phyloP scores from a whole-genome alignment of 2,888 invertebrate species.

The Meandrusa payeni region DNA sequence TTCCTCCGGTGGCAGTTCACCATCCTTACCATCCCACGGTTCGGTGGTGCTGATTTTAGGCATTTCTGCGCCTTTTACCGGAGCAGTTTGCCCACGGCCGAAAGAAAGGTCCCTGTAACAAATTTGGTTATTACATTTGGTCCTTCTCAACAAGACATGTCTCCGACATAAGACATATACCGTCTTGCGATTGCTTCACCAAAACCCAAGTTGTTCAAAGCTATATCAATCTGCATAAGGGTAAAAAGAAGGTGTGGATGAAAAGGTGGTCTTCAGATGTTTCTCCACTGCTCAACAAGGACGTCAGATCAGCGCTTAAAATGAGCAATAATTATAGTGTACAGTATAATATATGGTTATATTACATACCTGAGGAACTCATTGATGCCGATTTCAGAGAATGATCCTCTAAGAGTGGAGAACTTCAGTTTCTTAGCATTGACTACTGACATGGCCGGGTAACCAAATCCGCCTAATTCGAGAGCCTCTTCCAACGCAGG shows the following conservation, averaged over 20 bases:
- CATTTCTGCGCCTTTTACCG: slow-evolving; percentile 90
- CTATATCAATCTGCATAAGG: no score
- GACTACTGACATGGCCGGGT: slow-evolving; percentile 98
- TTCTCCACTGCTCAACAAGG: no score
- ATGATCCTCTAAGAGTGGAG: slow-evolving; percentile 95
- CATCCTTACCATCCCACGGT: slow-evolving; percentile 98
- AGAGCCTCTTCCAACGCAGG: slow-evolving; percentile 90
- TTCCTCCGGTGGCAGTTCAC: slow-evolving; percentile 90
- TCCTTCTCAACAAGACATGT: no score
- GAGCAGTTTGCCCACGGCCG: slow-evolving; percentile 95
- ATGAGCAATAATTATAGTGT: no score
- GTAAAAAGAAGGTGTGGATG: no score
- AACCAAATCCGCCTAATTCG: slow-evolving; percentile 98
- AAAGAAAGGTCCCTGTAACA: slow-evolving; percentile 90
- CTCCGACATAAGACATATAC: no score
- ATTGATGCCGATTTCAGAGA: slow-evolving; percentile 96
- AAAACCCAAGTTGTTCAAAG: no score
- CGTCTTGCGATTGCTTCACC: no score
- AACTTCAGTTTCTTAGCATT: slow-evolving; percentile 98
- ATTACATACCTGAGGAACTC: slow-evolving; percentile 89
- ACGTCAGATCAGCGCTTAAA: no score
- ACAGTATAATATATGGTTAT: no score
- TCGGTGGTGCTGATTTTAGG: slow-evolving; percentile 85
- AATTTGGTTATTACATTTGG: no score
- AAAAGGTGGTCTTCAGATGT: no score